Evolutionary conservation across 2,797 vertebrate genomes (phyloP), one percentile per base, ranked within the genome.

Genomic region (Nyctibius grandis): DNA sequence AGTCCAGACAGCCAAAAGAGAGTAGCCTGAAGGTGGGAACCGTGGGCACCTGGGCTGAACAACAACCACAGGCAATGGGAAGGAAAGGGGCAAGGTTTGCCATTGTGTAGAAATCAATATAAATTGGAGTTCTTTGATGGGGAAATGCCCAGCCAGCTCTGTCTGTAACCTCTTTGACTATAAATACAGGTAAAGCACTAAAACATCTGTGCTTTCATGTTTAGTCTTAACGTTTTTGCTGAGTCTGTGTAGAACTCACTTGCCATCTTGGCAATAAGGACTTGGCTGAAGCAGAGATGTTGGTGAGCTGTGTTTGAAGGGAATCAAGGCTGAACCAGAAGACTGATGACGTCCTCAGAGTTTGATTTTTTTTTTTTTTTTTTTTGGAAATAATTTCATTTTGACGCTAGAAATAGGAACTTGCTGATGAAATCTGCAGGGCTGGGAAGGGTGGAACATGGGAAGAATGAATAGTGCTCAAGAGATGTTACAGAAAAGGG

Each of bases 1-100:
- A 26, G 38, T 80, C 14, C 40, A 21, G 36, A n/a, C 23, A 54
- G 64, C 23, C 33, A 9, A 22, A 72, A 72, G 21, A 42, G 31
- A 38, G 53, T 33, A 56, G 18, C 20, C 36, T 81, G 11, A n/a
- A 76, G 33, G 16, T 21, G 9, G 47, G 36, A 89, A 44, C 56
- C 0, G 1, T 11, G 67, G 42, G 33, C 0, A 1, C 12, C 51
- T 33, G 65, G 20, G 21, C 45, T 54, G 33, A 48, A 15, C 25
- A 60, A 33, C 28, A 3, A 3, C 57, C 13, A 1, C 16, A 38
- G 10, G 26, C 74, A 25, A 25, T 6, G 23, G 25, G 68, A 74
- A 57, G 75, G 44, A 63, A 70, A 40, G 0, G 3, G 42, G 20
- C 33, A 59, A 60, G 23, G 11, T 42, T 53, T 61, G 60, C 23